Conservation (phyloP, 2,797 vertebrate species). For the Zenarchopterus dispar region DNA sequence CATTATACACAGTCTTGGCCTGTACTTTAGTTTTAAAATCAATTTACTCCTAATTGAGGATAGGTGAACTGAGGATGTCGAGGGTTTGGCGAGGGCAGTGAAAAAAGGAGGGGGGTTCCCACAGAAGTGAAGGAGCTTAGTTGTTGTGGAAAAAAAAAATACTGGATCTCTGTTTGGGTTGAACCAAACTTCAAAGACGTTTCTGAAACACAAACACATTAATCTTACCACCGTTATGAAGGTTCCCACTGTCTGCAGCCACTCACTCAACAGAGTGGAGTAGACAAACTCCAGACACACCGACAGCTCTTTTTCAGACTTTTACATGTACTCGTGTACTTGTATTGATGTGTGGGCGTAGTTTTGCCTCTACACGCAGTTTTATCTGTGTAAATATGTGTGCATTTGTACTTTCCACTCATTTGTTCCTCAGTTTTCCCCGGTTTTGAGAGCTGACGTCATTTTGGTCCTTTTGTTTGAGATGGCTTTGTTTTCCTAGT, state of each 20-base stretch:
- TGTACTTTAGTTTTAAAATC: too few species aligned
- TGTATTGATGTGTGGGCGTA: slow-evolving; percentile 4
- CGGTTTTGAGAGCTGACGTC: slow-evolving; percentile 37
- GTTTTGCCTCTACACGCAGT: slow-evolving; percentile 17
- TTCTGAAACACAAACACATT: slow-evolving; percentile 5
- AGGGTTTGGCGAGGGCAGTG: too few species aligned
- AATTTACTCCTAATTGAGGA: too few species aligned
- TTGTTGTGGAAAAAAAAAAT: slow-evolving; percentile 15
- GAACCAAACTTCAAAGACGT: too few species aligned
- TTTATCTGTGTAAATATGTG: slow-evolving; percentile 13
- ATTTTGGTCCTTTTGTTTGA: slow-evolving; percentile 67
- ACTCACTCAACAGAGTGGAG: background rate
- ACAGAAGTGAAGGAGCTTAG: background rate
- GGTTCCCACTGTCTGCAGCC: background rate
- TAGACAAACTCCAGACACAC: background rate
- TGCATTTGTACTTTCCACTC: slow-evolving; percentile 4
- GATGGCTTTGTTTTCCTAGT: background rate
- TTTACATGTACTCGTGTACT: slow-evolving; percentile 1
- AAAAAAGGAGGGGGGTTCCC: background rate
- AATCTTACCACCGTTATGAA: background rate
- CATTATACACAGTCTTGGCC: too few species aligned
- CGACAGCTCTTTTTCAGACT: background rate
- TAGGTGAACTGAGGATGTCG: too few species aligned
- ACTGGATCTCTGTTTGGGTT: background rate
- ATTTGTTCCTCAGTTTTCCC: slow-evolving; percentile 24